Percentiles rank a stretch among this genome's conserved stretches.
Evolutionary conservation across 2,797 vertebrate genomes (phyloP).

Genomic region (Podarcis siculus): DNA sequence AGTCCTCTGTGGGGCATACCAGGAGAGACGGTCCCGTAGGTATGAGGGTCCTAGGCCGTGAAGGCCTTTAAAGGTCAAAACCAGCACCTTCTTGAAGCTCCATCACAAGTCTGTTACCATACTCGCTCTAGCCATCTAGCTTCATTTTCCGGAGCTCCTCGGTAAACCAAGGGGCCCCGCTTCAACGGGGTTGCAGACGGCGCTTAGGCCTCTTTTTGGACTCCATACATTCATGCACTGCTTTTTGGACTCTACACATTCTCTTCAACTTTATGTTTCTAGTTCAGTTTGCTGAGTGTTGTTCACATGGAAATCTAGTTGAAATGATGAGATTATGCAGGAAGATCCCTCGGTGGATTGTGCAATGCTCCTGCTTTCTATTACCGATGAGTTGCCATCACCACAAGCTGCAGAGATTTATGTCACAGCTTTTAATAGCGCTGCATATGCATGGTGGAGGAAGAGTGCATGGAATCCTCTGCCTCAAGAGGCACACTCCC

Average conservation of each 20-base stretch:
- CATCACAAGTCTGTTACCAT: too few species aligned
- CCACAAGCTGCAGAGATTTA: background rate
- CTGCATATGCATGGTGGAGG: background rate
- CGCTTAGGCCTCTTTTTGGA: too few species aligned
- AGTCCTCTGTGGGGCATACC: too few species aligned
- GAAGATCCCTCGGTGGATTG: background rate
- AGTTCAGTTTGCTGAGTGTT: background rate
- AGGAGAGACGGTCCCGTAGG: too few species aligned
- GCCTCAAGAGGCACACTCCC: background rate
- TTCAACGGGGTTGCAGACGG: too few species aligned
- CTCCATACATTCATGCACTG: background rate
- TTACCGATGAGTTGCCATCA: background rate
- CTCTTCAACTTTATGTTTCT: background rate
- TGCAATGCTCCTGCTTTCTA: slow-evolving; percentile 13
- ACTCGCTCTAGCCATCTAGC: too few species aligned
- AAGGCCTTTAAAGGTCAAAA: too few species aligned
- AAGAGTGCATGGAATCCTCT: background rate
- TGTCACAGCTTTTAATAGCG: background rate
- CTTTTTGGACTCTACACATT: slow-evolving; percentile 8
- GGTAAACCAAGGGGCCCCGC: too few species aligned
- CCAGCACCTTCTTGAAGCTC: too few species aligned
- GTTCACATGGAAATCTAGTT: background rate
- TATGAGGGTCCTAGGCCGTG: too few species aligned
- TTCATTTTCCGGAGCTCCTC: too few species aligned
- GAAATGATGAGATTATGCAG: background rate